These are phyloP conservation scores for Mystacides longicornis DNA, from an alignment of 2,888 invertebrate genomes.

Conservation along the genomic window DNA sequence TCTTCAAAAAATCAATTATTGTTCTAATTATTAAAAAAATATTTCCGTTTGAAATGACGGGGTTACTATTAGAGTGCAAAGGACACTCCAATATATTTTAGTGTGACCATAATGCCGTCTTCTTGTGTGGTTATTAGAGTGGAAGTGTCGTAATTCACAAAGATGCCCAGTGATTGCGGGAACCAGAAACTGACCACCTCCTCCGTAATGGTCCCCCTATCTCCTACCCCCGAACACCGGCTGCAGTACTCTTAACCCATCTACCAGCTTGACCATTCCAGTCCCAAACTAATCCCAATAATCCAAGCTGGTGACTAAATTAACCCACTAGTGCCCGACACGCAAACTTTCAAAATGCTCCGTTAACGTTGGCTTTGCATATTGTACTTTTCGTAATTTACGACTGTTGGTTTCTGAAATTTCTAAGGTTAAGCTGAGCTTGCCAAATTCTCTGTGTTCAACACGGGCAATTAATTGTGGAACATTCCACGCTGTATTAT, in stretches of 20 bases:
- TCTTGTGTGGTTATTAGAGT: conserved; percentile 15
- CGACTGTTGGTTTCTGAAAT: not conserved
- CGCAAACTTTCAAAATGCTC: not conserved
- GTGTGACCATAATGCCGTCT: conserved; percentile 13
- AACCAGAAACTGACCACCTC: conserved; percentile 3
- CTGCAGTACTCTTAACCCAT: no score
- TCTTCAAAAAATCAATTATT: no score
- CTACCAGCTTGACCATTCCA: not conserved
- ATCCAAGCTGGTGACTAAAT: not conserved
- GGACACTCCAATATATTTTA: conserved; percentile 9
- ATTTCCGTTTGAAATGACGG: not conserved
- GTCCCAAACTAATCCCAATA: not conserved
- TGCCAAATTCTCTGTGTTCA: no score
- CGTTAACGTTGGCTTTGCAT: not conserved
- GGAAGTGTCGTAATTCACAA: conserved; percentile 11
- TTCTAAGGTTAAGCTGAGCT: no score
- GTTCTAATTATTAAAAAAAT: no score
- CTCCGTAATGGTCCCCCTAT: not conserved
- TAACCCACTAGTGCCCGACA: conserved; percentile 3
- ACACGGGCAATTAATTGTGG: no score
- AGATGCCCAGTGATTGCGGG: conserved; percentile 14
- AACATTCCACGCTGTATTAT: no score
- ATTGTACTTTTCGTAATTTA: not conserved
- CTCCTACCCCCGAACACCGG: not conserved
- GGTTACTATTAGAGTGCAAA: not conserved